A percentile compares a stretch with the other conserved stretches of the same genome.
Conservation (phyloP, 1,140 invertebrate genomes). For the Thrips palmi region DNA sequence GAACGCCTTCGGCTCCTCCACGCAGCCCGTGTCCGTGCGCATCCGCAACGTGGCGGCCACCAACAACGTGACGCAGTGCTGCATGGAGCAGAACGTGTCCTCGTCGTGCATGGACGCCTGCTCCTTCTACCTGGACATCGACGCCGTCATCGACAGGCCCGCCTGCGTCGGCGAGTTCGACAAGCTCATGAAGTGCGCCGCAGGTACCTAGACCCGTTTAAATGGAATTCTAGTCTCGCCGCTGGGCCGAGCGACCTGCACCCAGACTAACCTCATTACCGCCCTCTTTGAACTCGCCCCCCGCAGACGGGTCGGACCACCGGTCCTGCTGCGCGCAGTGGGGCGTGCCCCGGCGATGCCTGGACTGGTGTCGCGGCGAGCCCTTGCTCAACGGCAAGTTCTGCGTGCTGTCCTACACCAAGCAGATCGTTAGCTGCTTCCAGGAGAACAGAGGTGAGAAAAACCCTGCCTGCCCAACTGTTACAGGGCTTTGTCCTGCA, state of each 20-base stretch:
- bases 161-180: conserved; percentile 64
- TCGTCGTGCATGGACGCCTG: conserved; percentile 56
- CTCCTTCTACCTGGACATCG: conserved; percentile 60
- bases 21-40: conserved; percentile 48
- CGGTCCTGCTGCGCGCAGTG: conserved; percentile 54
- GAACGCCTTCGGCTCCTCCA: conserved; percentile 53
- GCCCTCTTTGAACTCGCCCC: no score
- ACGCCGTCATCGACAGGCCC: conserved; percentile 52
- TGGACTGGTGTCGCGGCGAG: conserved; percentile 56
- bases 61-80: conserved; percentile 55
- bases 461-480: not conserved
- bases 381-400: conserved; percentile 36
- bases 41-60: conserved; percentile 35
- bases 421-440: conserved; percentile 59
- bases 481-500: not conserved
- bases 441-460: conserved; percentile 47
- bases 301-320: conserved; percentile 44
- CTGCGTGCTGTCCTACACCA: conserved; percentile 51
- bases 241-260: no score
- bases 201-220: conserved; percentile 28
- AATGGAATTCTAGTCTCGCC: no score
- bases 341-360: conserved; percentile 49
- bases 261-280: no score
- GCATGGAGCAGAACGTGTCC: conserved; percentile 53
- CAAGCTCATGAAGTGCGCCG: conserved; percentile 68